phyloP scores from a whole-genome alignment of 2,888 invertebrate genomes.

The Myathropa florea region DNA sequence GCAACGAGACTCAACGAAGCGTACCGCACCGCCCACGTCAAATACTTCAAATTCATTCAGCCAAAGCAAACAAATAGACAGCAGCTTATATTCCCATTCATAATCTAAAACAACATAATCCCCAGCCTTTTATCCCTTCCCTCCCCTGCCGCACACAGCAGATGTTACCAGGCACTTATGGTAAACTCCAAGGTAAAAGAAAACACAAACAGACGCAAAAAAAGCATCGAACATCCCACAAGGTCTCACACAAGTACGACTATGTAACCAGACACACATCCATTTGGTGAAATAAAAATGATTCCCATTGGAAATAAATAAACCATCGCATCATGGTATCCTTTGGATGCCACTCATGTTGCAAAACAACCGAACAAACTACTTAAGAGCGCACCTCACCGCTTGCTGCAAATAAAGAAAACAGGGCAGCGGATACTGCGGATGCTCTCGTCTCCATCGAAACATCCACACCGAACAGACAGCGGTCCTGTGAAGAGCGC shows the following conservation, averaged over 20 bases:
- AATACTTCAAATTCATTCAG: neutral
- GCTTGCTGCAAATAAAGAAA: neutral
- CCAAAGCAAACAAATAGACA: neutral
- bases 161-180: neutral
- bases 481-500: constrained; percentile 30
- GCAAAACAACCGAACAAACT: neutral
- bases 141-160: neutral
- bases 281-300: neutral
- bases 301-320: neutral
- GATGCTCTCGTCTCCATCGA: neutral
- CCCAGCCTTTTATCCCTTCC: neutral
- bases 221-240: neutral
- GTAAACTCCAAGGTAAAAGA: neutral
- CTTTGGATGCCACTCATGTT: neutral
- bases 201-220: neutral
- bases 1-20: too few species aligned
- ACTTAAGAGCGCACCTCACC: neutral
- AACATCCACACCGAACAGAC: neutral
- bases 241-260: neutral
- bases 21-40: neutral
- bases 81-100: neutral
- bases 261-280: neutral
- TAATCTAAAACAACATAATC: neutral
- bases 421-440: too few species aligned
- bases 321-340: neutral